A percentile compares a stretch with the other conserved stretches of the same genome.
These are phyloP conservation scores for Chaetops frenatus DNA, from an alignment of 2,113 vertebrate genomes.

Conservation along the genomic window DNA sequence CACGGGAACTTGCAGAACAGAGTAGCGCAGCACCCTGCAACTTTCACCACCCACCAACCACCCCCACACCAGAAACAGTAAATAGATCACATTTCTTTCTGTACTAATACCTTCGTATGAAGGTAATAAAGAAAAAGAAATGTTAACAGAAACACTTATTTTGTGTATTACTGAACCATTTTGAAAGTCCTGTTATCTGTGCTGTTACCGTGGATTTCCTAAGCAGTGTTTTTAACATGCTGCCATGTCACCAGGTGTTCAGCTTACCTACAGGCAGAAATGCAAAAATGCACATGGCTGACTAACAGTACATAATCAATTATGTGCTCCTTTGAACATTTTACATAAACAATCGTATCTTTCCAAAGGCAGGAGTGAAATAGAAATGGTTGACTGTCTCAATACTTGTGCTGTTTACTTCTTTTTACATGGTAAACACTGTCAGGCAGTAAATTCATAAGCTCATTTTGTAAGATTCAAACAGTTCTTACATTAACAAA, in stretches of 20 bases:
- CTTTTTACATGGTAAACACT: not conserved
- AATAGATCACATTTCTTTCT: not conserved
- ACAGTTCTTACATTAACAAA: not conserved
- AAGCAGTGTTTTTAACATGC: not conserved
- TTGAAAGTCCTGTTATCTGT: not conserved
- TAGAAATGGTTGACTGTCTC: not conserved
- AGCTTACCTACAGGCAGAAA: conserved; percentile 54
- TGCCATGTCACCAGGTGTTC: conserved; percentile 53
- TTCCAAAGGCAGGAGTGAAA: not conserved
- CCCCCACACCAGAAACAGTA: not conserved
- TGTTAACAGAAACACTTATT: not conserved
- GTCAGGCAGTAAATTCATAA: not conserved
- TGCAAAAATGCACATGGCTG: conserved; percentile 47
- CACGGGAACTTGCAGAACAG: not conserved
- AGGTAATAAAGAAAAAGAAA: not conserved
- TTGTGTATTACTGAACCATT: not conserved
- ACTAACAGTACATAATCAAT: conserved; percentile 47
- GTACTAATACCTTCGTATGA: not conserved
- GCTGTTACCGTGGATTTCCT: not conserved
- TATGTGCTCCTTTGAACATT: conserved; percentile 37
- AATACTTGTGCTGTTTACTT: not conserved
- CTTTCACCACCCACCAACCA: not conserved
- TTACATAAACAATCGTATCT: not conserved
- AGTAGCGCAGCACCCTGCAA: not conserved
- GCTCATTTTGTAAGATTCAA: not conserved